Evolutionary conservation across 2,113 vertebrate genomes (phyloP), one percentile per base, ranked within the genome.

Genomic region (Dipodomys merriami): DNA sequence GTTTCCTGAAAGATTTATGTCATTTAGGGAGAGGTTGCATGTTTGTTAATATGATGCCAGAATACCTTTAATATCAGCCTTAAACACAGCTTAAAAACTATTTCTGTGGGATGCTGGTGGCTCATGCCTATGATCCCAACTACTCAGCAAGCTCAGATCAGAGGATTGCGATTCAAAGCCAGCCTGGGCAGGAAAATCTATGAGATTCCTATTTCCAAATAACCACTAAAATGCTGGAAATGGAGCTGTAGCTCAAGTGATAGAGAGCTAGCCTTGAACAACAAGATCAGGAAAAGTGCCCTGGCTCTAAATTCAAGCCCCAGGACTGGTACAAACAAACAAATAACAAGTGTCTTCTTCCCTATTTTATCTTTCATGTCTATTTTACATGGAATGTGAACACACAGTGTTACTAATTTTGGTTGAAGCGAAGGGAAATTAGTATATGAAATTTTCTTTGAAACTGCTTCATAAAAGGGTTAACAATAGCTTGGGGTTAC

Each of bases 31-130:
- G 4, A 27, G 25, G 3, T 44, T 96, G 6, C 46, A 76, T 96
- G 46, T 82, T 68, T 91, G 6, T 18, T 83, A 76, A 73, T 39
- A 39, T 5, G 29, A 73, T 71, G 29, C 44, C 91, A 35, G 25
- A 94, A 97, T 95, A 46, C 1, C 5, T 95, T 46, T 27, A n/a
- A 35, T 88, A 13, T 79, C 33, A 60, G 4, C 27, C 18, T 71
- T 30, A 76, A 16, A 18, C 53, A 57, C 18, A 57, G 53, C 53
- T 57, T 57, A 57, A 13, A 57, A 57, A 18, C 15, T 57, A 57
- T 57, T 13, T 57, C 53, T 57, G 53, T 57, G 53, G 53, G 13
- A 57, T 13, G 53, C 53, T 4, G 15, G 15, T 57, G 53, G 15
- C 53, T 57, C 13, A 57, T 57, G 53, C 53, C 53, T 57, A 13